These are phyloP conservation scores for Ectropis crepuscularia DNA, from an alignment of 2,888 invertebrate species.

Conservation along the genomic window DNA sequence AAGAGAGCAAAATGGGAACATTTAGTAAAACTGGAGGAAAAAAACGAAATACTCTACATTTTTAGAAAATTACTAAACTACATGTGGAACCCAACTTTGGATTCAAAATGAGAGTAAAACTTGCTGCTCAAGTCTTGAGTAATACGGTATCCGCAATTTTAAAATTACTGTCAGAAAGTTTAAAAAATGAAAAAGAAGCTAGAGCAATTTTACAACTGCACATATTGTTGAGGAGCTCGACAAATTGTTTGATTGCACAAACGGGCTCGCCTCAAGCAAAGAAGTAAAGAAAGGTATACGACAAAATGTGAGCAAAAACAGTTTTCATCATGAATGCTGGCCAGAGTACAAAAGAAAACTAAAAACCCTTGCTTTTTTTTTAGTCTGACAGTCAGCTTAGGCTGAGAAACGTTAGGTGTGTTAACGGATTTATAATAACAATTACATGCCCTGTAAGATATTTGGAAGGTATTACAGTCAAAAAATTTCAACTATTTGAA, in stretches of 20 bases:
- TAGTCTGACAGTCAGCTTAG: neutral
- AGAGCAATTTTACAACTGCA: neutral
- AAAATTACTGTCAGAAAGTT: constrained; percentile 3
- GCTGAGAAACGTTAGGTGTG: neutral
- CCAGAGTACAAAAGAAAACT: neutral
- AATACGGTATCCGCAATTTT: neutral
- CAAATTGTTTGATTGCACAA: constrained; percentile 2
- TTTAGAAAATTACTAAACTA: neutral
- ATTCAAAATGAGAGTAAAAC: constrained; percentile 1
- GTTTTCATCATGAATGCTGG: constrained; percentile 3
- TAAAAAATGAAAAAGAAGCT: neutral
- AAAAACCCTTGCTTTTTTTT: neutral
- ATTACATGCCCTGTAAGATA: neutral
- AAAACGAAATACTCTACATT: too few species aligned
- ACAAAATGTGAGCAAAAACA: constrained; percentile 1
- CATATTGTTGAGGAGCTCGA: neutral
- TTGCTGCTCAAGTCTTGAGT: neutral
- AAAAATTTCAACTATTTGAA: constrained; percentile 2
- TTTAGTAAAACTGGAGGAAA: too few species aligned
- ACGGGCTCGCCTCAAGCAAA: neutral
- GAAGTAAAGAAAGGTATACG: neutral
- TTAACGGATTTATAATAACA: neutral
- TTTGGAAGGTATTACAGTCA: neutral
- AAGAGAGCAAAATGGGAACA: too few species aligned
- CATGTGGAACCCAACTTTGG: neutral